Base-by-base conservation (phyloP, 2,888 invertebrate genomes). In the Lasioglossum marginatum region DNA sequence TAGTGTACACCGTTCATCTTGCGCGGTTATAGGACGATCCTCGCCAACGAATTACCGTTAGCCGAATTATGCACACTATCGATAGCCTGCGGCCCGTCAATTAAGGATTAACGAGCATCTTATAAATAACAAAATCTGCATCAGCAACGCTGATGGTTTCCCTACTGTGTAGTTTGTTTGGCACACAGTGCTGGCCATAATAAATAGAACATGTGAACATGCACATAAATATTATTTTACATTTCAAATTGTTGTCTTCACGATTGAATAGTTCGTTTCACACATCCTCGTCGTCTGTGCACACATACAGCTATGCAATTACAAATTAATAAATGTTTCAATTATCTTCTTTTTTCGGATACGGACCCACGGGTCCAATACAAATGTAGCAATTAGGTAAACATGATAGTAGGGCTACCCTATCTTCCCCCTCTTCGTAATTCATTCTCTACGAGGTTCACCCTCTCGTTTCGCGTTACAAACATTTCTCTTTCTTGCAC, bases 41-140 rank as follows among this genome's bases (percentile, higher is more conserved):
- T 77, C 31, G 77, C 37, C 63, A 72, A 70, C 60, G 57, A 74
- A 77, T 81, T 27, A 60, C 70, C 68, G 70, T 34, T 68, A 72
- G 5, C 60, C 31, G 76, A 83, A 76, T 77, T 76, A 77, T 70
- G 70, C 43, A 74, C 45, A 71, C 76, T 75, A 77, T 60, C 70
- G 48, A n/a, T 27, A 23, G 31, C 48, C 66, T 40, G 73, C 2
- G n/a, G 27, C 70, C 71, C 43, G 79, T 57, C 34, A 48, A 34
- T 48, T 34, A 79, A 14, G 70, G 85, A 85, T 87, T 79, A 82
- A 83, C 80, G 80, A 81, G 73, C 78, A 6, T 40, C 80, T 73
- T 77, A 82, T 86, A 87, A 90, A 90, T 87, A 89, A 82, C 79
- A 27, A 60, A 85, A 88, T 85, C 87, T 63, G 79, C 68, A 83